Evolutionary conservation across 2,113 vertebrate species (phyloP).

Genomic region (Pachyramphus minor): DNA sequence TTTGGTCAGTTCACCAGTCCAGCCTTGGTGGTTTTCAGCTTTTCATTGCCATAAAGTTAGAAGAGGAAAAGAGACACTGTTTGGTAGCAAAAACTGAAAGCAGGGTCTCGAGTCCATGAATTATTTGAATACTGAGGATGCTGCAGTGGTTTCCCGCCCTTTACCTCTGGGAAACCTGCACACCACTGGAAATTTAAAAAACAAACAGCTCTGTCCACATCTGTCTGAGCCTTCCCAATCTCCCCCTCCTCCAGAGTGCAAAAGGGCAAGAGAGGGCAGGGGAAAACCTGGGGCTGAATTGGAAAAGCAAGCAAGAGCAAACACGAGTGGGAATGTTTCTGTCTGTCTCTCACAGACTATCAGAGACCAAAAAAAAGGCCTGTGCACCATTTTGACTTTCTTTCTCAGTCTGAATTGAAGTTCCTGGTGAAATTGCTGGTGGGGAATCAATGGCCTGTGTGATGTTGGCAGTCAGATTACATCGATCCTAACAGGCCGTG

Average conservation of each 20-base stretch:
- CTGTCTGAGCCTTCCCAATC: neutral
- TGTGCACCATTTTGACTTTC: neutral
- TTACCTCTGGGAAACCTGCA: neutral
- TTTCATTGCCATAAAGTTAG: neutral
- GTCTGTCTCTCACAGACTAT: neutral
- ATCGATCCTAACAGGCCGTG: neutral
- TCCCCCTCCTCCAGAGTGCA: neutral
- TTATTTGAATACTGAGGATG: neutral
- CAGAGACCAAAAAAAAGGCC: neutral
- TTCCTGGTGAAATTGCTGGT: neutral
- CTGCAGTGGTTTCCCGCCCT: neutral
- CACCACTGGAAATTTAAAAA: neutral
- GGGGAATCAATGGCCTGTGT: neutral
- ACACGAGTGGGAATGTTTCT: neutral
- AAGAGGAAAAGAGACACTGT: neutral
- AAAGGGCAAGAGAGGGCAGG: neutral
- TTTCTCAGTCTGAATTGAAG: neutral
- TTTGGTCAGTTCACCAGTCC: neutral
- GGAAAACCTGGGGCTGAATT: neutral
- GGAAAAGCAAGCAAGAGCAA: neutral
- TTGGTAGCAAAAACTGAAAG: neutral
- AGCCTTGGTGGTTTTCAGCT: neutral
- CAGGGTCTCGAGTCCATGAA: neutral
- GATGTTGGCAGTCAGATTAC: neutral
- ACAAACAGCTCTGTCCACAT: neutral